Percentiles rank a stretch among this genome's conserved stretches.
Conservation (phyloP, 2,888 invertebrate genomes). For the Cheilosia scutellata region DNA sequence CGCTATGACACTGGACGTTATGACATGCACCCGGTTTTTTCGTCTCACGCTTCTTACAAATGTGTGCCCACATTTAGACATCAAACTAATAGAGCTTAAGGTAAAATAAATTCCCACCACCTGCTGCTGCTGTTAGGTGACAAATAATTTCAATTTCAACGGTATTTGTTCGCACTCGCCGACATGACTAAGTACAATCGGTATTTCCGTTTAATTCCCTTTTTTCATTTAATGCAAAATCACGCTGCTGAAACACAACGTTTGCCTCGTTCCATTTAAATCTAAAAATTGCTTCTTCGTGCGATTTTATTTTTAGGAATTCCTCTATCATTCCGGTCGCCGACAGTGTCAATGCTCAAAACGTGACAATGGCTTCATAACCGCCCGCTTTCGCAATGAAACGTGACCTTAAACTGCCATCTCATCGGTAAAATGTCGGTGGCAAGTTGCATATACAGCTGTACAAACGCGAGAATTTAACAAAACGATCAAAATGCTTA, state of each 20-base stretch:
- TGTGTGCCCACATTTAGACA: too few relatives aligned
- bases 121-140: too few relatives aligned
- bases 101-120: too few relatives aligned
- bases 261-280: conserved; percentile 7
- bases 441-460: background rate
- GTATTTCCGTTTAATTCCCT: too few relatives aligned
- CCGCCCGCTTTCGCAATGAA: conserved; percentile 20
- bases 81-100: too few relatives aligned
- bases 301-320: conserved; percentile 20
- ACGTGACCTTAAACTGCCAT: conserved; percentile 59
- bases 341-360: conserved; percentile 38
- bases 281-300: conserved; percentile 3
- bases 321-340: conserved; percentile 27
- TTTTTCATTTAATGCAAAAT: too few relatives aligned
- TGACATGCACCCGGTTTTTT: too few relatives aligned
- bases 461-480: background rate
- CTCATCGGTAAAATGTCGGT: conserved; percentile 11
- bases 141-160: too few relatives aligned
- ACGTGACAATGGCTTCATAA: conserved; percentile 49
- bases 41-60: too few relatives aligned
- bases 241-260: background rate
- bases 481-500: conserved; percentile 20
- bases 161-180: too few relatives aligned
- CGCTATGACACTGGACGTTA: too few relatives aligned
- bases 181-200: too few relatives aligned